Evolutionary conservation across 2,797 vertebrate species (phyloP).

Genomic region (Coracias cyanogaster): DNA sequence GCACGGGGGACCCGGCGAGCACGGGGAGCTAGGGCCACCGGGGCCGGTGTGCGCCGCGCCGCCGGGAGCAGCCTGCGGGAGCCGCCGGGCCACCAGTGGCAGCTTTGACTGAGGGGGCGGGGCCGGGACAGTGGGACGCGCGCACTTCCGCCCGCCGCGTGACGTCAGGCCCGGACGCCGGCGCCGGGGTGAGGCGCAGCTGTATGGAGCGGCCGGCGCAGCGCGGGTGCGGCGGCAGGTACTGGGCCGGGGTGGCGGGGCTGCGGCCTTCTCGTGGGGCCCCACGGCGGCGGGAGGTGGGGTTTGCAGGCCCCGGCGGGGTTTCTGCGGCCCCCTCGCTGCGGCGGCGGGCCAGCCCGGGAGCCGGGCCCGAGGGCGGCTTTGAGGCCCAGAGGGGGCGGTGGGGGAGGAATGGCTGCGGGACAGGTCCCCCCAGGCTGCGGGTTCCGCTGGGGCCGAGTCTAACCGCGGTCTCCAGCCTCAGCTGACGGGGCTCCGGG

Average conservation of each 20-base stretch:
- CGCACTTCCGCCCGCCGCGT: slow-evolving; percentile 12
- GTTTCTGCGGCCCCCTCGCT: neutral
- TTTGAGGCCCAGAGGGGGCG: neutral
- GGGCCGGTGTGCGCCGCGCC: neutral
- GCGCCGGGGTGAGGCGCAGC: neutral
- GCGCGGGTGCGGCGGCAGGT: neutral
- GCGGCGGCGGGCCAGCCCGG: no score
- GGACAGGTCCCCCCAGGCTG: accelerated
- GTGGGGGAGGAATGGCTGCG: neutral
- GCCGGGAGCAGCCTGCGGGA: neutral
- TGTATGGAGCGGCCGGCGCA: neutral
- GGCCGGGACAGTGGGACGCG: neutral
- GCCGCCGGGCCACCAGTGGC: neutral
- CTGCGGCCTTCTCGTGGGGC: accelerated
- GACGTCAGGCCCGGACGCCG: neutral
- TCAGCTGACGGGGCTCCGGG: neutral
- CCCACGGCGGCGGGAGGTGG: no score
- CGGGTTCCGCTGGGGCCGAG: neutral
- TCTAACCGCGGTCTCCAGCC: neutral
- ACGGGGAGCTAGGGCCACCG: neutral
- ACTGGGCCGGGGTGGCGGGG: neutral
- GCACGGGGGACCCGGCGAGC: neutral
- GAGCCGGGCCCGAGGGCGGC: neutral
- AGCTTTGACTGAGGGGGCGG: no score
- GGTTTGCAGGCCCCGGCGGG: no score